A percentile compares a stretch with the other conserved stretches of the same genome.
phyloP scores from a whole-genome alignment of 2,888 invertebrate genomes.

The Apodemia duryi region DNA sequence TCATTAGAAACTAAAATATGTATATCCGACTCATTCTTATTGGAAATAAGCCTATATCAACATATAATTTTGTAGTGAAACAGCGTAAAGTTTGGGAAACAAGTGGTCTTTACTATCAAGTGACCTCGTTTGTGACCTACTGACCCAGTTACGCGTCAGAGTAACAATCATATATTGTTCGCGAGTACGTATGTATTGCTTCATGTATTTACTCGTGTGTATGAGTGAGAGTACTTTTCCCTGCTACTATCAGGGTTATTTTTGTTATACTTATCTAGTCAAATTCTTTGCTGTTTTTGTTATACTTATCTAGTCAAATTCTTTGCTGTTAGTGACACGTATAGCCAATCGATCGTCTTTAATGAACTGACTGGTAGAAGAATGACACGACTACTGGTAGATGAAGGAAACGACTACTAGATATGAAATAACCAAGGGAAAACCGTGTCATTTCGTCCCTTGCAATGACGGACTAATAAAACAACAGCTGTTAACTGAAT shows the following conservation, averaged over 20 bases:
- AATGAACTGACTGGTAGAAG: too few species aligned
- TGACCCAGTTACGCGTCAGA: constrained; percentile 81
- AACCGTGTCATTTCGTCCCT: too few species aligned
- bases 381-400: too few species aligned
- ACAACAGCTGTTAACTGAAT: too few species aligned
- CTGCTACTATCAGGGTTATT: constrained; percentile 1
- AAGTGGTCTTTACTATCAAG: constrained; percentile 44
- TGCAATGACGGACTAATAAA: too few species aligned
- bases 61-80: constrained; percentile 30
- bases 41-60: neutral
- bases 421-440: too few species aligned
- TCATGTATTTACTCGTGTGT: constrained; percentile 16
- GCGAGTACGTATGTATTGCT: constrained; percentile 34
- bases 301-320: too few species aligned
- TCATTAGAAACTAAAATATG: too few species aligned
- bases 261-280: neutral
- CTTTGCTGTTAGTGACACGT: too few species aligned
- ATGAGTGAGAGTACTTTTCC: constrained; percentile 11
- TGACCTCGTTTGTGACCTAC: constrained; percentile 80
- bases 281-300: neutral
- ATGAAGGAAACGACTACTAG: too few species aligned
- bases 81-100: constrained; percentile 56
- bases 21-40: too few species aligned
- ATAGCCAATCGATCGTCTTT: too few species aligned
- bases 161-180: constrained; percentile 57